Conservation (phyloP, 2,113 vertebrate species). For the Lampris megalopsis region DNA sequence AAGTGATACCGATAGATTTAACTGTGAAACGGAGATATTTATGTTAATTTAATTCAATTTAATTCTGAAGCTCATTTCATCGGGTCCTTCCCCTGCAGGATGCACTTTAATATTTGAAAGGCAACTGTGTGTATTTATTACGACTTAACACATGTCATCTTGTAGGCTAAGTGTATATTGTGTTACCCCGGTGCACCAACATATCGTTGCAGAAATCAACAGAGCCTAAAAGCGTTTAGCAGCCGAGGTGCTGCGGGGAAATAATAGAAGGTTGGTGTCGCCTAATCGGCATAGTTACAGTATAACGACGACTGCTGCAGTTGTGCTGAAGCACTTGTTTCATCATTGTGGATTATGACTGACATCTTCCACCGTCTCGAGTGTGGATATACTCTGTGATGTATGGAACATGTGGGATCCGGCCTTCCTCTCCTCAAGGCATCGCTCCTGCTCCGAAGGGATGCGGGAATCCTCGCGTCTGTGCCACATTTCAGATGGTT, state of each 20-base stretch:
- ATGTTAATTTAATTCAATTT: too few relatives aligned
- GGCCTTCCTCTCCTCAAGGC: neutral
- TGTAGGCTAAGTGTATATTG: neutral
- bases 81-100: neutral
- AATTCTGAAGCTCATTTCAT: conserved; percentile 18
- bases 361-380: conserved; percentile 14
- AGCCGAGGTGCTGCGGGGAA: conserved; percentile 26
- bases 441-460: neutral
- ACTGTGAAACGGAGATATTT: too few relatives aligned
- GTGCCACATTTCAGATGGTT: conserved; percentile 14
- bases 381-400: conserved; percentile 8
- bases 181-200: neutral
- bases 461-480: neutral
- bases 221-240: conserved; percentile 31
- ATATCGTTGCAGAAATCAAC: conserved; percentile 46
- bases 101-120: conserved; percentile 27
- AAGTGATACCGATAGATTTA: too few relatives aligned
- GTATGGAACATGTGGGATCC: neutral
- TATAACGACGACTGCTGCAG: conserved; percentile 35
- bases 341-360: conserved; percentile 25
- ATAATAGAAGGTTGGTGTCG: conserved; percentile 30
- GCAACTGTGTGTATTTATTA: conserved; percentile 40
- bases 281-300: conserved; percentile 58
- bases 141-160: neutral
- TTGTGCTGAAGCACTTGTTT: conserved; percentile 27